phyloP scores from a whole-genome alignment of 2,888 invertebrate species.

The Lysandra coridon region DNA sequence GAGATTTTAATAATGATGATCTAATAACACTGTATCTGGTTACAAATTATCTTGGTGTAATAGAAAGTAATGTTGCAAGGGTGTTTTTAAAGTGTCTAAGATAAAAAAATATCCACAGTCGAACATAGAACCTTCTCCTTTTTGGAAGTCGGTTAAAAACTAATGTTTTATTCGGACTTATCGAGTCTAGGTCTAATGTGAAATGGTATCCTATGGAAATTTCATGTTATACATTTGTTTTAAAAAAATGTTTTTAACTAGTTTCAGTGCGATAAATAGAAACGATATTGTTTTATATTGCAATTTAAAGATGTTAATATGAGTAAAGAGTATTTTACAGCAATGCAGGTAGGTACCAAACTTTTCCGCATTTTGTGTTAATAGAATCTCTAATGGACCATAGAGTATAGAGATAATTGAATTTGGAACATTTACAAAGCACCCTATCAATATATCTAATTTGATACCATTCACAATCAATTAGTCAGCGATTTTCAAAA shows the following conservation, averaged over 20 bases:
- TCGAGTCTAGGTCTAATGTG: too few species aligned
- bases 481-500: slow-evolving; percentile 72
- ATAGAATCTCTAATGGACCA: neutral
- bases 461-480: slow-evolving; percentile 69
- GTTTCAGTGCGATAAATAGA: too few species aligned
- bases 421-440: slow-evolving; percentile 33
- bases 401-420: slow-evolving; percentile 8
- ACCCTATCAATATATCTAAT: slow-evolving; percentile 61
- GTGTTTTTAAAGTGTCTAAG: neutral
- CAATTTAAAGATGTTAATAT: too few species aligned
- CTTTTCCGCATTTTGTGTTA: neutral
- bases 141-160: neutral
- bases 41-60: slow-evolving; percentile 7
- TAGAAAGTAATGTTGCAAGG: neutral
- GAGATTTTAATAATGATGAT: slow-evolving; percentile 36
- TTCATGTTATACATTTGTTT: too few species aligned
- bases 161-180: neutral
- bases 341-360: neutral
- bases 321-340: too few species aligned
- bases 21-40: slow-evolving; percentile 9
- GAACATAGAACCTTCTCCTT: too few species aligned
- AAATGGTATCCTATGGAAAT: too few species aligned
- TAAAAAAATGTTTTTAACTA: too few species aligned
- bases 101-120: too few species aligned
- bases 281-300: too few species aligned